Evolutionary conservation across 2,888 invertebrate species (phyloP).

Genomic region (Mesorhabditis sp.): DNA sequence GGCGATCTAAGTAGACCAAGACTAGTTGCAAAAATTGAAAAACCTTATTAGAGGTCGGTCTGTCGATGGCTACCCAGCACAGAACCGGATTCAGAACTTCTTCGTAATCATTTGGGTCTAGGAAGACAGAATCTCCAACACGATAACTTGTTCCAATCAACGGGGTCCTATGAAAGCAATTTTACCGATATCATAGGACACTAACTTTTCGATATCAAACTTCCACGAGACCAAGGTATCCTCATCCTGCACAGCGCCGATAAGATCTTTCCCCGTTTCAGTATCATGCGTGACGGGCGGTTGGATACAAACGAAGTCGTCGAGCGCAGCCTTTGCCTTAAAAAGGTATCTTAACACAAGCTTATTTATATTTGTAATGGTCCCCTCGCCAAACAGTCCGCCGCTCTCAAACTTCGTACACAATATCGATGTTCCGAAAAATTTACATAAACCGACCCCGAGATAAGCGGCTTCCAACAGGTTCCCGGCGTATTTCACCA

Average conservation of each 20-base stretch:
- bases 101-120: not conserved
- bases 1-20: not conserved
- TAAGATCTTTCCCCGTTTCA: not conserved
- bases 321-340: not conserved
- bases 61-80: not conserved
- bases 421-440: not conserved
- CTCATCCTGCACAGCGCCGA: constrained; percentile 5
- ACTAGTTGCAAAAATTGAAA: not conserved
- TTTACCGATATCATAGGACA: not conserved
- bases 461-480: constrained; percentile 2
- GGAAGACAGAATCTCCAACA: not conserved
- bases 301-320: not conserved
- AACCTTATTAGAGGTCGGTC: not conserved
- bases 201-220: constrained; percentile 1
- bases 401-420: too few relatives aligned
- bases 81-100: not conserved
- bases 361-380: too few relatives aligned
- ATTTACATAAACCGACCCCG: not conserved
- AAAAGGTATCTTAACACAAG: too few relatives aligned
- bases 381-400: too few relatives aligned
- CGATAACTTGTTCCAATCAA: not conserved
- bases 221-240: not conserved
- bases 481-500: constrained; percentile 4
- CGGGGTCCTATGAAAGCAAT: not conserved
- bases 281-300: constrained; percentile 5